Base-by-base conservation (phyloP, 2,888 invertebrate species). In the Lomographa bimaculata region DNA sequence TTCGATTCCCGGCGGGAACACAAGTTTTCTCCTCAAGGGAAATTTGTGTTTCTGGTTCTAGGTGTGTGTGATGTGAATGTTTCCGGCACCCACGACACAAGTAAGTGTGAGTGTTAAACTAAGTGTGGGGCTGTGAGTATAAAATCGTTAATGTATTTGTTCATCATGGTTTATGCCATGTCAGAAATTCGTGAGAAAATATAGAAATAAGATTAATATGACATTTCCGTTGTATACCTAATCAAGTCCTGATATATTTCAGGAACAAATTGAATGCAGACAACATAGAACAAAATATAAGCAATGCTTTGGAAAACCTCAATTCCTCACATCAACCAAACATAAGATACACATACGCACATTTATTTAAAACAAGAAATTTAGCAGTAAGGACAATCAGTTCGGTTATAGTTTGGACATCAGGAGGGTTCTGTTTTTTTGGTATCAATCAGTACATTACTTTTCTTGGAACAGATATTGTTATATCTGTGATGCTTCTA, bases 361-460 rank as follows among this genome's bases (percentile, higher is more conserved):
- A 76, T 53, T 49, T 78, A 2, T 73, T 79, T 6, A 63, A 46
- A 50, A 62, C 59, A 0, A 71, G 57, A 45, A 40, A 51, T 0
- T 36, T 70, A 2, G 48, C 59, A 1, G 34, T 64, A 2, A 63
- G 53, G n/a, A 65, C 57, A 0, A 23, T 64, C 41, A 25, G 53
- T 45, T 41, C 48, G 19, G 8, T 60, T 32, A 2, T 75, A 41
- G 65, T 63, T 47, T 46, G 60, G 68, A 54, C 56, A 3, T 44
- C 62, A 0, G 47, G 57, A 7, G 76, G 72, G 10, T 50, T 60
- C 2, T 65, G 65, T 12, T 71, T 57, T 42, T 79, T 64, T 39
- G 79, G 78, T 1, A 68, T 77, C n/a, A 71, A 66, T 43, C 74
- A 77, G 28, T 79, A 73, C 29, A 49, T 71, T 1, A 67, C 69